phyloP scores from a whole-genome alignment of 2,797 vertebrate species.

The Microcaecilia unicolor region DNA sequence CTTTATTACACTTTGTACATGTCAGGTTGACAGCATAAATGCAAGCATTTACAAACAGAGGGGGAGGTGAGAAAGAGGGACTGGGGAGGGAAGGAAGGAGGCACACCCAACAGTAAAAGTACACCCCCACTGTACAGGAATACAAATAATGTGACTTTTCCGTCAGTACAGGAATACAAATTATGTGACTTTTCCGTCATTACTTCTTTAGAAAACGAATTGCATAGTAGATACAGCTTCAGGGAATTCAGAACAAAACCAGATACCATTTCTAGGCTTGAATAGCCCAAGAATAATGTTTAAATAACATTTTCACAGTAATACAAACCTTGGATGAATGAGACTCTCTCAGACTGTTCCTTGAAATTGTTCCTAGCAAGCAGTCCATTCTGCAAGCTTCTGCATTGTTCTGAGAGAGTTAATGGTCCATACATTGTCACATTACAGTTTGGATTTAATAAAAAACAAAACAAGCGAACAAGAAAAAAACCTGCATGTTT shows the following conservation, averaged over 20 bases:
- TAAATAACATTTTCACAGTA: slow-evolving; percentile 12
- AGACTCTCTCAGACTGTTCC: too few relatives aligned
- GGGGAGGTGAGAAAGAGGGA: slow-evolving; percentile 52
- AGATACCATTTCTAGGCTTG: slow-evolving; percentile 24
- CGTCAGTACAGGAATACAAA: slow-evolving; percentile 55
- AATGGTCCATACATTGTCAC: too few relatives aligned
- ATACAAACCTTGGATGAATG: too few relatives aligned
- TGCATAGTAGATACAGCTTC: slow-evolving; percentile 90
- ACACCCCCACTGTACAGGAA: slow-evolving; percentile 72
- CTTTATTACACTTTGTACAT: slow-evolving; percentile 96
- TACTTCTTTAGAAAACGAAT: slow-evolving; percentile 73
- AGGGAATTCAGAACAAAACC: slow-evolving; percentile 43
- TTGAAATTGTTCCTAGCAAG: too few relatives aligned
- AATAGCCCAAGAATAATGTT: slow-evolving; percentile 33
- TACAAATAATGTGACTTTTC: slow-evolving; percentile 58
- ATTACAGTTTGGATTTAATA: too few relatives aligned
- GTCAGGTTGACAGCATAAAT: slow-evolving; percentile 81
- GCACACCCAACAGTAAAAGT: slow-evolving; percentile 55
- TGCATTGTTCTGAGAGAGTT: too few relatives aligned
- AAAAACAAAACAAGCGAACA: too few relatives aligned
- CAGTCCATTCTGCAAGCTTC: too few relatives aligned
- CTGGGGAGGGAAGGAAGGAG: slow-evolving; percentile 42
- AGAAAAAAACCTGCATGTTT: too few relatives aligned
- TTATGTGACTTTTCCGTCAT: slow-evolving; percentile 55
- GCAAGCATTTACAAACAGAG: slow-evolving; percentile 80